Conservation (phyloP, 2,888 invertebrate species). For the Rotaria macrura region DNA sequence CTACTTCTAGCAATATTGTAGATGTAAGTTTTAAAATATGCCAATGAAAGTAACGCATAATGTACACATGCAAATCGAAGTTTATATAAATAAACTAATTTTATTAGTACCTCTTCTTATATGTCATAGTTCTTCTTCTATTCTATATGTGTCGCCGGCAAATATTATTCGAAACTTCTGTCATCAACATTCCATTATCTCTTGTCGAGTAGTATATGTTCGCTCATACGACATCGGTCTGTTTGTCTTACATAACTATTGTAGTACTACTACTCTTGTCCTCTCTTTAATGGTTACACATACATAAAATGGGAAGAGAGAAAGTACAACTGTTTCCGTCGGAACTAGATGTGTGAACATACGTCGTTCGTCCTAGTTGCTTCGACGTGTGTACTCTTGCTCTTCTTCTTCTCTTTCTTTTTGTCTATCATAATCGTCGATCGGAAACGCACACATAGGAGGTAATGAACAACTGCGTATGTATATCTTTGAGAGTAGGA, state of each 20-base stretch:
- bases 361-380: not conserved
- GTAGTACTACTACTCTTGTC: not conserved
- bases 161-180: not conserved
- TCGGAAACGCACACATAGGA: not conserved
- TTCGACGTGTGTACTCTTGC: too few species aligned
- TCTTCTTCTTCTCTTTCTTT: not conserved
- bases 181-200: not conserved
- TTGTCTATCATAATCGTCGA: not conserved
- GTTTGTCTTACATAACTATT: constrained; percentile 3
- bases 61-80: not conserved
- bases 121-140: not conserved
- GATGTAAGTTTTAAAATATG: not conserved
- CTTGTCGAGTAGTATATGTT: not conserved
- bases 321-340: constrained; percentile 1
- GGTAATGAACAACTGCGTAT: not conserved
- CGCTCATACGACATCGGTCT: not conserved
- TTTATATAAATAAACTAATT: not conserved
- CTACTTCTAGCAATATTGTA: not conserved
- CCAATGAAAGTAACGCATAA: not conserved
- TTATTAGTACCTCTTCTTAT: not conserved
- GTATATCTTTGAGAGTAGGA: not conserved
- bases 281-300: not conserved
- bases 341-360: constrained; percentile 8
- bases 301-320: not conserved
- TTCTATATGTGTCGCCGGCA: not conserved